These are phyloP conservation scores for Coracopsis vasa DNA, from an alignment of 2,113 vertebrate genomes.

Conservation along the genomic window DNA sequence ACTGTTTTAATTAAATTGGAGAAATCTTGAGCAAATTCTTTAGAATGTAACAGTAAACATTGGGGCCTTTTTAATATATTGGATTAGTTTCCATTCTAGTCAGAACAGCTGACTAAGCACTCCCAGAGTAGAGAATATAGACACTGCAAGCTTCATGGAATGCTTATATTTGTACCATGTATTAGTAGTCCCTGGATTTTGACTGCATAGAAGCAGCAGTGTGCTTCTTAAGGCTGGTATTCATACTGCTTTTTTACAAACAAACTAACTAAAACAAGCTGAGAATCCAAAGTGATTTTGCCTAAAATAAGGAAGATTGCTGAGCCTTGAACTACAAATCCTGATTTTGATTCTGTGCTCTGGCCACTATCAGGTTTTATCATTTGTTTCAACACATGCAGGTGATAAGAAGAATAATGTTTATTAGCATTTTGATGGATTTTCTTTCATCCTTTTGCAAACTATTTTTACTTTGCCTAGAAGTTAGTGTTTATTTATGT, in stretches of 20 bases:
- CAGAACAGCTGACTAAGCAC: neutral
- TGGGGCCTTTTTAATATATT: neutral
- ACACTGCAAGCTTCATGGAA: neutral
- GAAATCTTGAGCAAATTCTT: neutral
- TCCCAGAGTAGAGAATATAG: neutral
- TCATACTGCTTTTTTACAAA: neutral
- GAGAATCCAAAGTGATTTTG: neutral
- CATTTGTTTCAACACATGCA: slow-evolving; percentile 10
- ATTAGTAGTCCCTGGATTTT: neutral
- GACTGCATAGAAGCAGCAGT: neutral
- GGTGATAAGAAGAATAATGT: neutral
- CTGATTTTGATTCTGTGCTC: neutral
- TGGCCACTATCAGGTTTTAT: neutral
- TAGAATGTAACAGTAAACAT: neutral
- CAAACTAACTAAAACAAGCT: neutral
- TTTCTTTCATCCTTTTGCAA: neutral
- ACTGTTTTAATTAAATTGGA: neutral
- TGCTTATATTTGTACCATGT: neutral
- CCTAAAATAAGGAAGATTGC: neutral
- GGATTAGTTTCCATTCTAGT: neutral
- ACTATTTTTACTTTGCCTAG: neutral
- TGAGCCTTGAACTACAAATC: neutral
- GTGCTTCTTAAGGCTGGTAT: neutral
- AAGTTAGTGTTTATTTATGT: neutral
- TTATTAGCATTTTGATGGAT: neutral